These are phyloP conservation scores for Dunckerocampus dactyliophorus DNA, from an alignment of 2,113 vertebrate genomes.

Conservation along the genomic window DNA sequence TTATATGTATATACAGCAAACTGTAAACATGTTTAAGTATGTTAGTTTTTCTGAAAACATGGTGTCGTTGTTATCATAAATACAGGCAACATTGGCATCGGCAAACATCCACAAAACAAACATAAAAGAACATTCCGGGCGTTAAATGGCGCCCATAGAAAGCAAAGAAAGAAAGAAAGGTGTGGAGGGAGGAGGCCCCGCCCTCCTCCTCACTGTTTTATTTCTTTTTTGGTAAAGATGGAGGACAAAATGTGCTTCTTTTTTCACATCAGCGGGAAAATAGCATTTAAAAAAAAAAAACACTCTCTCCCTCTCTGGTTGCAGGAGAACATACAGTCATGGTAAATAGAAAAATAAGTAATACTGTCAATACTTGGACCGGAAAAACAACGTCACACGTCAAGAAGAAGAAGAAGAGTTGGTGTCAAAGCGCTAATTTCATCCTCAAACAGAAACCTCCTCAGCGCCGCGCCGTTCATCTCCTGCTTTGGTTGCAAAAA, in stretches of 20 bases:
- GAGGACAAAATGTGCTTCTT: constrained; percentile 84
- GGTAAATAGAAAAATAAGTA: constrained; percentile 99
- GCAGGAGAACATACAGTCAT: constrained; percentile 92
- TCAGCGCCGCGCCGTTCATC: constrained; percentile 78
- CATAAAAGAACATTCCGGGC: constrained; percentile 83
- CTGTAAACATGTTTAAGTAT: constrained; percentile 96
- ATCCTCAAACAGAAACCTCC: constrained; percentile 22
- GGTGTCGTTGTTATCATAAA: constrained; percentile 84
- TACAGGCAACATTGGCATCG: constrained; percentile 93
- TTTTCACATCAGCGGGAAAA: constrained; percentile 74
- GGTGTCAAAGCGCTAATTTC: constrained; percentile 48
- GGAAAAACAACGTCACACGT: constrained; percentile 90
- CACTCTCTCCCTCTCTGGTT: constrained; percentile 49
- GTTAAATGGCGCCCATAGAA: constrained; percentile 79
- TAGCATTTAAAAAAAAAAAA: constrained; percentile 46
- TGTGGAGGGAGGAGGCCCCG: constrained; percentile 62
- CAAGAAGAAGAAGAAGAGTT: constrained; percentile 66
- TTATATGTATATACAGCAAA: constrained; percentile 93
- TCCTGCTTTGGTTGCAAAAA: constrained; percentile 84
- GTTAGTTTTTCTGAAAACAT: constrained; percentile 85
- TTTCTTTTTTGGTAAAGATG: constrained; percentile 91
- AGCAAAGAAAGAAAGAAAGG: constrained; percentile 53
- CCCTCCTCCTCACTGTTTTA: constrained; percentile 71
- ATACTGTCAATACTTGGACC: constrained; percentile 98
- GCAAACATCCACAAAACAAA: constrained; percentile 86